phyloP scores from a whole-genome alignment of 2,797 vertebrate genomes.

The Propithecus deckenii region DNA sequence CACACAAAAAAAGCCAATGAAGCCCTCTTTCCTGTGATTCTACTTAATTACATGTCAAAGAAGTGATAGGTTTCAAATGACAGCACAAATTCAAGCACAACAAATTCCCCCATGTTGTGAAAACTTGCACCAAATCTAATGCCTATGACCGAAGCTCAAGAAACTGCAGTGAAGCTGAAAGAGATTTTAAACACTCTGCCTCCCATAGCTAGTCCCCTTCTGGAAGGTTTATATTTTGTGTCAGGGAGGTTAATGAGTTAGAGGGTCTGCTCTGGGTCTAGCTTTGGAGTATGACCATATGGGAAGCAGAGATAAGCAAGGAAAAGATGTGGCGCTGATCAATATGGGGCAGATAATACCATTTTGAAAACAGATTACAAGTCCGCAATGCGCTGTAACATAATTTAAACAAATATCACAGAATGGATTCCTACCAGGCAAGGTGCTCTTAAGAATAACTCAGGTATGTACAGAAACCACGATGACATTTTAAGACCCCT shows the following conservation, averaged over 20 bases:
- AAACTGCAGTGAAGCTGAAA: neutral
- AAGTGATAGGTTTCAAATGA: neutral
- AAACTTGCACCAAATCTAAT: neutral
- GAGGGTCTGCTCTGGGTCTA: neutral
- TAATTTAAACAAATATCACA: constrained; percentile 55
- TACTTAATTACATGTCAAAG: neutral
- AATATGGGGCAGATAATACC: neutral
- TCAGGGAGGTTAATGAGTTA: constrained; percentile 64
- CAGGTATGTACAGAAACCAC: neutral
- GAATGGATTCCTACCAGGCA: neutral
- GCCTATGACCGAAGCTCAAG: neutral
- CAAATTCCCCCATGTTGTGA: neutral
- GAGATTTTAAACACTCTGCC: neutral
- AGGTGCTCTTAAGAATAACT: constrained; percentile 19
- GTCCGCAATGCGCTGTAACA: neutral
- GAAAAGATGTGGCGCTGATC: neutral
- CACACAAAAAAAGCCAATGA: neutral
- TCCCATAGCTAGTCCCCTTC: neutral
- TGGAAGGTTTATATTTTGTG: neutral
- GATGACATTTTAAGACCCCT: constrained; percentile 21
- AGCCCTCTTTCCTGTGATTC: neutral
- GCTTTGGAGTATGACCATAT: constrained; percentile 39
- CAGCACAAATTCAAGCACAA: neutral
- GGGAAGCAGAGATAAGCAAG: constrained; percentile 61
- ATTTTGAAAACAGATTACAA: constrained; percentile 40